Percentiles rank a stretch among this genome's conserved stretches.
Conservation (phyloP, 2,113 vertebrate genomes). For the Phyllostomus hastatus region DNA sequence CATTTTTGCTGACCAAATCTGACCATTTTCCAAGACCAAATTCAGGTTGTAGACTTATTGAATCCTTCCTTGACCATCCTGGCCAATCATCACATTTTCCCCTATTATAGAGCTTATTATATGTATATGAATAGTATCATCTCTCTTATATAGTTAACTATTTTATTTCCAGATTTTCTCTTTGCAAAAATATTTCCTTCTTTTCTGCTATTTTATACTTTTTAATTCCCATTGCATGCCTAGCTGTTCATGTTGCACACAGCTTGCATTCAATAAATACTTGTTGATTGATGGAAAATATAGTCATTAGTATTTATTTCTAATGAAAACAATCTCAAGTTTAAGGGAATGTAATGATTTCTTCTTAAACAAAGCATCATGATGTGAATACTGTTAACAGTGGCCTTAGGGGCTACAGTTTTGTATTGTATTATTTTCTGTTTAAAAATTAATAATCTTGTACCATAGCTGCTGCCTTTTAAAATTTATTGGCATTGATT, state of each 20-base stretch:
- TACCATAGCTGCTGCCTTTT: conserved; percentile 53
- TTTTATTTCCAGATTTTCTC: not conserved
- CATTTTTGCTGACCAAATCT: not conserved
- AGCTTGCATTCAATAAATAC: not conserved
- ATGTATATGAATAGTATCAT: not conserved
- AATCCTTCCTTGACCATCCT: not conserved
- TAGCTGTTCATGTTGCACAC: not conserved
- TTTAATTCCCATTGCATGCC: not conserved
- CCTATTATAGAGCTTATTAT: not conserved
- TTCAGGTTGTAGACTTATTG: not conserved
- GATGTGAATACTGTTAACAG: conserved; percentile 37
- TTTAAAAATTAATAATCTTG: conserved; percentile 71
- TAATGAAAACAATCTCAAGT: conserved; percentile 42
- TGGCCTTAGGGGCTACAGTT: conserved; percentile 8
- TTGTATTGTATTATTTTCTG: conserved; percentile 60
- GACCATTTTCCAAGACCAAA: not conserved
- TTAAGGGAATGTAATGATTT: conserved; percentile 57
- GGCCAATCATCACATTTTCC: not conserved
- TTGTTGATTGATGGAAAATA: conserved; percentile 46
- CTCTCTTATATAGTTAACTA: not conserved
- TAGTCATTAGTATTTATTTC: conserved; percentile 45
- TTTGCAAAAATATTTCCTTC: not conserved
- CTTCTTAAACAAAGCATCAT: conserved; percentile 57
- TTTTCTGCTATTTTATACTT: not conserved
- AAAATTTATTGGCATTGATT: conserved; percentile 69